Evolutionary conservation across 1,140 invertebrate species (phyloP).

Genomic region (Lineus longissimus): DNA sequence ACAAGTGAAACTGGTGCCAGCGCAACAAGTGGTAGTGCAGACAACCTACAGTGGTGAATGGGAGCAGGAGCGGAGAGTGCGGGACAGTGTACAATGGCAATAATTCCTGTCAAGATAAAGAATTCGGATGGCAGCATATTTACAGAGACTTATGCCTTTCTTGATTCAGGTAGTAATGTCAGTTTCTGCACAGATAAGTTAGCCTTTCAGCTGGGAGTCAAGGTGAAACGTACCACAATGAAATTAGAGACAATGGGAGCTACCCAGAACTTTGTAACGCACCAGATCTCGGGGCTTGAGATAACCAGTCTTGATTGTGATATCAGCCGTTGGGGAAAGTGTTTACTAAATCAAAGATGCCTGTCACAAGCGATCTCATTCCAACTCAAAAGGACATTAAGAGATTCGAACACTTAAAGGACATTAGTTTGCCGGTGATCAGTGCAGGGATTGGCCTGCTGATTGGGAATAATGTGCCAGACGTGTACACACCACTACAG

Average conservation of each 20-base stretch:
- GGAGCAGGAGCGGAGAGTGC: too few species aligned
- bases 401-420: neutral
- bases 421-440: neutral
- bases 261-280: neutral
- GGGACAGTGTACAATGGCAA: neutral
- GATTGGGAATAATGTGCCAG: neutral
- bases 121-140: neutral
- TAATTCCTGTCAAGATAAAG: neutral
- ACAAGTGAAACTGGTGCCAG: too few species aligned
- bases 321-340: neutral
- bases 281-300: neutral
- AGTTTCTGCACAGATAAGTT: neutral
- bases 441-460: neutral
- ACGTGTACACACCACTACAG: neutral
- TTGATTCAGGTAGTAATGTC: neutral
- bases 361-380: neutral
- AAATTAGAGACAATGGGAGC: neutral
- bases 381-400: too few species aligned
- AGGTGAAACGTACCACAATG: neutral
- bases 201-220: neutral
- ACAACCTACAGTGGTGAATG: too few species aligned
- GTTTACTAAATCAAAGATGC: neutral
- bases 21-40: too few species aligned
- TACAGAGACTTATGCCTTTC: neutral
- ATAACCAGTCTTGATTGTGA: neutral